phyloP scores from a whole-genome alignment of 2,797 vertebrate species.

The Hemitrygon akajei region DNA sequence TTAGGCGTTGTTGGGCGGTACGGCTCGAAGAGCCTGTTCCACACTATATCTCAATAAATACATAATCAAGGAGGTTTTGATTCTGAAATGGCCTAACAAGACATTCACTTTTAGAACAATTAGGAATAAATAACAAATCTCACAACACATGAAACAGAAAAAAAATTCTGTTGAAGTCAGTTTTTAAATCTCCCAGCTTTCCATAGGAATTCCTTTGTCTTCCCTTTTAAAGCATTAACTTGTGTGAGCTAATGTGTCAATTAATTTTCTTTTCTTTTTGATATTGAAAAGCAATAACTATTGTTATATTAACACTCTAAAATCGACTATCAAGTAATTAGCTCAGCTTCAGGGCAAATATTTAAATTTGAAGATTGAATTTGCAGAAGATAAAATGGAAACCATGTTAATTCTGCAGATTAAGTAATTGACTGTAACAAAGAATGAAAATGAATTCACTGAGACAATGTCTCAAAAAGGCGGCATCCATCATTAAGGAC shows the following conservation, averaged over 20 bases:
- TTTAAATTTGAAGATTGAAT: neutral
- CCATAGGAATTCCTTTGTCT: neutral
- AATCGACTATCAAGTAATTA: neutral
- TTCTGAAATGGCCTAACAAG: no score
- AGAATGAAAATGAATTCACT: neutral
- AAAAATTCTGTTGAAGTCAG: no score
- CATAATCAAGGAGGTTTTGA: no score
- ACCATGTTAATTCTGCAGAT: neutral
- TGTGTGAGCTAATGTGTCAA: neutral
- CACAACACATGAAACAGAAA: no score
- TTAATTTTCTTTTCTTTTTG: neutral
- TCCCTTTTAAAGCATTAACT: neutral
- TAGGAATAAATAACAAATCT: no score
- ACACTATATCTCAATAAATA: no score
- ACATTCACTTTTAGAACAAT: no score
- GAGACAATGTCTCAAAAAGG: no score
- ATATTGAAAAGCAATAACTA: neutral
- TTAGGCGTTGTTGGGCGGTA: no score
- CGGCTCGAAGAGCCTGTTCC: no score
- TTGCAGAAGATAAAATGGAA: neutral
- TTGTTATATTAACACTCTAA: neutral
- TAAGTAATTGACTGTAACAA: neutral
- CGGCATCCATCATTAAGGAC: no score
- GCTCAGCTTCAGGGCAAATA: neutral
- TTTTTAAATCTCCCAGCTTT: neutral